Evolutionary conservation across 2,113 vertebrate species (phyloP), one percentile per base, ranked within the genome.

Genomic region (Bostrychus sinensis): DNA sequence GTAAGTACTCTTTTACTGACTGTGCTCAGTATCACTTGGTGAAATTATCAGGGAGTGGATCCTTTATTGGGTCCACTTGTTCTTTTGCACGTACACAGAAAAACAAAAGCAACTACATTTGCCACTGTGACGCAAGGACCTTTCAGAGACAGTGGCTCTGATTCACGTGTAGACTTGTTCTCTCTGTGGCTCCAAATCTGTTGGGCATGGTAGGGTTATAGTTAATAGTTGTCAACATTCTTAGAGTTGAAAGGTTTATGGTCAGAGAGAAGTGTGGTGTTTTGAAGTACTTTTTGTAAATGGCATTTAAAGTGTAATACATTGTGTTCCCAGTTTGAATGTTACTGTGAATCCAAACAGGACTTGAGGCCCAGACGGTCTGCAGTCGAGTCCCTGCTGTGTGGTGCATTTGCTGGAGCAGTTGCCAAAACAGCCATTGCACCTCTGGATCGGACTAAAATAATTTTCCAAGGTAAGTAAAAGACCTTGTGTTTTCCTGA

Each of bases 361-460:
- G 92, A 87, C 43, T 58, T 84, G 38, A 92, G 90, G 23, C 92
- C 94, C 80, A 86, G 86, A 17, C 86, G 85, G 73, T 89, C 93
- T 0, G 86, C 95, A 0, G 45, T 96, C 78, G 94, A 95, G 71
- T 94, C 96, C 2, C 86, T 99, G 68, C 63, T 98, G 66, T 94
- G 95, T 0, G 97, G 97, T 1, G 97, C 97, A 0, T 76, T 97
- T 41, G 97, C 97, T 4, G 97, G 97, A 0, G 97, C 97, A 2
- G 92, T 98, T 2, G 97, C 97, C 78, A 99, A 99, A 90, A 98
- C 97, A 0, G 92, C 93, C 0, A 96, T 99, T 38, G 97, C 97
- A 7, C 97, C 97, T 0, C 84, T 99, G 87, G 97, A 99, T 78
- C 90, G 97, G 72, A 98, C 97, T 55, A 99, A 99, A 92, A 99